Evolutionary conservation across 1,140 invertebrate species (phyloP).

Genomic region (Cyphomyrmex costatus): DNA sequence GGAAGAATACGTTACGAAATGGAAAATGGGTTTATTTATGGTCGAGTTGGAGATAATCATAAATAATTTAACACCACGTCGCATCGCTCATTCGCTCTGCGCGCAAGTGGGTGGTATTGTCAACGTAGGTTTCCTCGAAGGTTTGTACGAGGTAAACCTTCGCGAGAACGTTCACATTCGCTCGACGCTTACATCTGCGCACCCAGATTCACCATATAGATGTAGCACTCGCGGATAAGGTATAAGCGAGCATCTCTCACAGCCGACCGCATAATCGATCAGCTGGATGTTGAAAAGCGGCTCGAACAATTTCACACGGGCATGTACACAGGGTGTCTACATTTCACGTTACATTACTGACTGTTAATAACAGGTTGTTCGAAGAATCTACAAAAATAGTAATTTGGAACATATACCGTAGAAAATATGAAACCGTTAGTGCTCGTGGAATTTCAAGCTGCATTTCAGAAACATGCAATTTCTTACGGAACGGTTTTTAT

Average conservation of each 20-base stretch:
- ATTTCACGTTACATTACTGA: not conserved
- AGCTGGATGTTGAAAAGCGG: conserved; percentile 74
- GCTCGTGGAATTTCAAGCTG: not conserved
- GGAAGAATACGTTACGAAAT: conserved; percentile 8
- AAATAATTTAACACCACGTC: conserved; percentile 57
- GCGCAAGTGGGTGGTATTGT: conserved; percentile 31
- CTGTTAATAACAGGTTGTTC: conserved; percentile 1
- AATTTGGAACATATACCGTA: not conserved
- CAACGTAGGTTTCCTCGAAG: conserved; percentile 21
- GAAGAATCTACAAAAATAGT: not conserved
- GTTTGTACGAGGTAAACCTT: not conserved
- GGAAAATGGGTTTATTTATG: conserved; percentile 37
- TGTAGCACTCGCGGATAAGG: conserved; percentile 51
- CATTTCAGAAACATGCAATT: not conserved
- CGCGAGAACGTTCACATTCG: not conserved
- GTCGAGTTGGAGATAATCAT: conserved; percentile 51
- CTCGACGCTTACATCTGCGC: conserved; percentile 8
- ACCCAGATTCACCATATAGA: conserved; percentile 60
- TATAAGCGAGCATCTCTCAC: conserved; percentile 58
- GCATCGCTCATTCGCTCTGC: not conserved
- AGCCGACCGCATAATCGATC: conserved; percentile 71
- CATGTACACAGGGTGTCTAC: conserved; percentile 23
- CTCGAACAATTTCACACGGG: conserved; percentile 68
- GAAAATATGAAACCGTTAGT: not conserved
- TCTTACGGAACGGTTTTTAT: too few relatives aligned